A percentile compares a stretch with the other conserved stretches of the same genome.
Conservation (phyloP, 1,140 invertebrate genomes). For the Achatina immaculata region DNA sequence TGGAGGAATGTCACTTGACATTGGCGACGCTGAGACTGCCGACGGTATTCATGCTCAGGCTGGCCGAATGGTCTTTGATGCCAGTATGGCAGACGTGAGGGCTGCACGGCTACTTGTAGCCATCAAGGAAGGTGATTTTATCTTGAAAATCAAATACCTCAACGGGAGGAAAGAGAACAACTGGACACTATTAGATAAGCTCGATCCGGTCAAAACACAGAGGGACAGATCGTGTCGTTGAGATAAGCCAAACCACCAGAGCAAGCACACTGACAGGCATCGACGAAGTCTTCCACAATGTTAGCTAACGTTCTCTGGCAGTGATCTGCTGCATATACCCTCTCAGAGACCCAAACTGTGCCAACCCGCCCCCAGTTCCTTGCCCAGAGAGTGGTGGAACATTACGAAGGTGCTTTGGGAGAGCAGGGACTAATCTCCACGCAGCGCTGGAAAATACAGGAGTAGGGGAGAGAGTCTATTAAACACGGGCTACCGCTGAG, state of each 20-base stretch:
- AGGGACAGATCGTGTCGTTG: neutral
- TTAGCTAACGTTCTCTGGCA: too few species aligned
- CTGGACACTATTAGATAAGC: too few species aligned
- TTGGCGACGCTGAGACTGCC: too few species aligned
- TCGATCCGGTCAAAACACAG: too few species aligned
- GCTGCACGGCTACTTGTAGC: neutral
- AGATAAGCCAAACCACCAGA: neutral
- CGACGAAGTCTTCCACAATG: neutral
- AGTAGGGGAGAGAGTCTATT: neutral
- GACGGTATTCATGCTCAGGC: too few species aligned
- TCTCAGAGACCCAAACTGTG: neutral
- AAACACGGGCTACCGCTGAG: neutral
- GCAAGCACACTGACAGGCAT: neutral
- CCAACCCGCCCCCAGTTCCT: neutral
- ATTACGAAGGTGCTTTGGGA: neutral
- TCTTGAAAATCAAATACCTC: neutral
- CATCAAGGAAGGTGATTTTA: neutral
- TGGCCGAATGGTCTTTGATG: neutral
- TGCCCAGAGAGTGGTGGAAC: neutral
- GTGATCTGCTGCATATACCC: neutral
- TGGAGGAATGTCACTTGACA: too few species aligned
- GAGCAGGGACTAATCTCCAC: neutral
- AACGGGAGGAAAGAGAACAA: too few species aligned
- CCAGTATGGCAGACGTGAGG: neutral
- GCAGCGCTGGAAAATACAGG: neutral